These are phyloP conservation scores for Oreonectes daqikongensis DNA, from an alignment of 2,797 vertebrate species.

Conservation along the genomic window DNA sequence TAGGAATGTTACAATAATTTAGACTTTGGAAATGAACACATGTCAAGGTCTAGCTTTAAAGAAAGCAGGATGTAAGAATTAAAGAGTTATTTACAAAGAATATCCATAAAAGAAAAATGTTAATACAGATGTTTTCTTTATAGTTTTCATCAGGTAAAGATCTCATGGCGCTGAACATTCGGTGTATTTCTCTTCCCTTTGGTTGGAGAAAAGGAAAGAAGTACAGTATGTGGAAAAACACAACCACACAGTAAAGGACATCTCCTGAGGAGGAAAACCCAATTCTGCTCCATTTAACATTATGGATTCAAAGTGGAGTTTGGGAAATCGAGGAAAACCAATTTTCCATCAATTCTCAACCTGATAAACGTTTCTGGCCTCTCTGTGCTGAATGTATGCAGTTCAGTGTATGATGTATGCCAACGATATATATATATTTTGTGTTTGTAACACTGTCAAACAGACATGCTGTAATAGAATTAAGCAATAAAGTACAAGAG, in stretches of 20 bases:
- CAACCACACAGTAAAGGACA: not conserved
- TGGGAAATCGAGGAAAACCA: no score
- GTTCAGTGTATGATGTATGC: not conserved
- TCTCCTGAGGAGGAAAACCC: not conserved
- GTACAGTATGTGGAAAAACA: not conserved
- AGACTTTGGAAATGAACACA: conserved; percentile 7
- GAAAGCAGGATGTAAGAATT: no score
- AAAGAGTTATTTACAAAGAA: not conserved
- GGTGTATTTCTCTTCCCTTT: not conserved
- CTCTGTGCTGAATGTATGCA: conserved; percentile 1
- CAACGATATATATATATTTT: not conserved
- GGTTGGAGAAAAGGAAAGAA: not conserved
- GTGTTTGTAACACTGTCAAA: not conserved
- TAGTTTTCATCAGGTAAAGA: not conserved
- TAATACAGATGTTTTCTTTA: not conserved
- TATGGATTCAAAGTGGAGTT: not conserved
- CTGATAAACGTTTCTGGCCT: no score
- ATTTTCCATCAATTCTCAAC: not conserved
- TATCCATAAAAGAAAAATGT: not conserved
- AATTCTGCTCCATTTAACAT: not conserved
- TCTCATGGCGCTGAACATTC: not conserved
- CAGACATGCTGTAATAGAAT: not conserved
- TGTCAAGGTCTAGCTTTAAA: not conserved
- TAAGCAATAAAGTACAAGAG: not conserved
- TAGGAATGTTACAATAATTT: conserved; percentile 26